Percentiles rank a stretch among this genome's conserved stretches.
phyloP scores from a whole-genome alignment of 2,888 invertebrate genomes.

The Yponomeuta plumbellus region DNA sequence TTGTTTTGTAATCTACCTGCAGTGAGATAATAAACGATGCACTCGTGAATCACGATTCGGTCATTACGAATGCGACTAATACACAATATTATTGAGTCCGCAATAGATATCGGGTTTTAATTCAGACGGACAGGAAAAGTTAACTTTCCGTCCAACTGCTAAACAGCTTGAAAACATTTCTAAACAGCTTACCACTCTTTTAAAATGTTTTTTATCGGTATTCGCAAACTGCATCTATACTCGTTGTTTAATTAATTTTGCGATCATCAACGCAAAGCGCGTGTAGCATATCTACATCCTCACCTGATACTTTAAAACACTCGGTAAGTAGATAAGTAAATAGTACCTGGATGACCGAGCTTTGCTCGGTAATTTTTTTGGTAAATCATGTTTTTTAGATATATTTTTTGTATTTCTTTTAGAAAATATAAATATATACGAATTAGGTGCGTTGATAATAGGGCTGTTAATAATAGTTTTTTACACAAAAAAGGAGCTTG shows the following conservation, averaged over 20 bases:
- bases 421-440: no score
- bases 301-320: no score
- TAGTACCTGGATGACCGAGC: no score
- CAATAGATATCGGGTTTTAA: background rate
- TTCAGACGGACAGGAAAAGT: background rate
- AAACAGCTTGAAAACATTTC: background rate
- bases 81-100: conserved; percentile 7
- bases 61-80: conserved; percentile 20
- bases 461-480: no score
- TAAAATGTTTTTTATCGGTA: background rate
- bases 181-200: background rate
- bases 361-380: no score
- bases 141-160: background rate
- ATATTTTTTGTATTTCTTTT: no score
- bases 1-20: conserved; percentile 53
- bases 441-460: no score
- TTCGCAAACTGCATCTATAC: background rate
- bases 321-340: no score
- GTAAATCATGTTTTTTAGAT: no score
- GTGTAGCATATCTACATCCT: background rate
- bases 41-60: conserved; percentile 32
- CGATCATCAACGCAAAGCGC: background rate
- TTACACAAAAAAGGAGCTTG: no score
- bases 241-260: background rate
- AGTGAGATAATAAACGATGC: conserved; percentile 35